Conservation (phyloP, 2,888 invertebrate species). For the Drosophila nigricruria region DNA sequence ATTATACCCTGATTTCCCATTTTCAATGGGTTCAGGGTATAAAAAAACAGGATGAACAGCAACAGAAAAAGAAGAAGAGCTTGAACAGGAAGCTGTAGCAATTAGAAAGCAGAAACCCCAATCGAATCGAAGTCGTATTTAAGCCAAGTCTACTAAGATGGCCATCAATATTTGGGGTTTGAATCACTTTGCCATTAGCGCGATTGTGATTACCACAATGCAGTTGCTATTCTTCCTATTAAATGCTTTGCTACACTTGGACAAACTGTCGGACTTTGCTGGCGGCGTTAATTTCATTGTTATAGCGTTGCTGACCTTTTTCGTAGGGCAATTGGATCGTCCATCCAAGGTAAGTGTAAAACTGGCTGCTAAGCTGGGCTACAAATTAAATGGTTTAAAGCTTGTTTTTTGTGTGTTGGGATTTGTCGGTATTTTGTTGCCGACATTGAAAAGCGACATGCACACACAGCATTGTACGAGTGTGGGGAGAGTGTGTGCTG, state of each 20-base stretch:
- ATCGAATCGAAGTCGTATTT: not conserved
- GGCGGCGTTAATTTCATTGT: slow-evolving; percentile 97
- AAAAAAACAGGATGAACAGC: slow-evolving; percentile 11
- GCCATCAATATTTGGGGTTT: slow-evolving; percentile 89
- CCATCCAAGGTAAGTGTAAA: slow-evolving; percentile 87
- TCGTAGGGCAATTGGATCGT: slow-evolving; percentile 92
- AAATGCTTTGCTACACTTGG: slow-evolving; percentile 94
- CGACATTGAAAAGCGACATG: slow-evolving; percentile 71
- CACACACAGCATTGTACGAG: not conserved
- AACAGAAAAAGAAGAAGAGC: slow-evolving; percentile 6
- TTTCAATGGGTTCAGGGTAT: no score
- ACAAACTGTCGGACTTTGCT: slow-evolving; percentile 96
- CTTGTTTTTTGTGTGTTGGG: slow-evolving; percentile 4
- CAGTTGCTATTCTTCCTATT: slow-evolving; percentile 95
- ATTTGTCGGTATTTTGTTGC: slow-evolving; percentile 40
- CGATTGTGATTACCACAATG: slow-evolving; percentile 93
- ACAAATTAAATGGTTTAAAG: slow-evolving; percentile 28
- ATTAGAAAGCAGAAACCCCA: not conserved
- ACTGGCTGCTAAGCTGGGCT: slow-evolving; percentile 20
- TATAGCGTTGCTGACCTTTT: slow-evolving; percentile 94
- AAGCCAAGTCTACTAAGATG: slow-evolving; percentile 61
- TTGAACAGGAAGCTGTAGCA: not conserved
- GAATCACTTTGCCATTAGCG: slow-evolving; percentile 94
- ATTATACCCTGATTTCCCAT: no score
- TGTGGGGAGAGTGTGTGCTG: not conserved